Base-by-base conservation (phyloP, 2,888 invertebrate genomes). In the Patella pellucida region DNA sequence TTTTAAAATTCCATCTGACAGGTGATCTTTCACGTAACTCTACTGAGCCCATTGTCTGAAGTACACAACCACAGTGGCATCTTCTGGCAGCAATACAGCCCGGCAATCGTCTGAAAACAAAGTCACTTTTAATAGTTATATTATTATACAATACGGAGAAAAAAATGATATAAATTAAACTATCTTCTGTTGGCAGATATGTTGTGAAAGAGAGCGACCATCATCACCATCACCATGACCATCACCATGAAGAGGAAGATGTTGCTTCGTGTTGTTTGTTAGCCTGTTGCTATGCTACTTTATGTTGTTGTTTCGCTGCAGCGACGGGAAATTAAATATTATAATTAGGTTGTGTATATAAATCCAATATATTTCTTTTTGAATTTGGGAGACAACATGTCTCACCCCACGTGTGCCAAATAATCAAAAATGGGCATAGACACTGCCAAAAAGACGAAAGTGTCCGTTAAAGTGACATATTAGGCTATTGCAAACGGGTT, bases 251-350 rank as follows among this genome's bases (percentile, higher is more conserved):
- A 5, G 62, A 78, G 23, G 84, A 85, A 51, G 31, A 76, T 52
- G 85, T 83, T 0, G 85, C 82, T 52, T 85, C 85, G 50, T 85
- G 85, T 76, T 83, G 82, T 78, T 74, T 85, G 51, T 52, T 85
- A 23, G 84, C 85, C 16, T 81, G 82, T 73, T 85, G 85, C 72
- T 79, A 80, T 75, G 79, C 84, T 14, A 67, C 83, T 19, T 70
- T 85, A 56, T 85, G 85, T 77, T 85, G 85, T 78, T 85, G 85
- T 75, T 69, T 83, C 1, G 77, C 19, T 62, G 62, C 56, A 56
- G 56, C 62, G 19, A 23, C 62, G 9, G 41, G 41, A 41, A 41
- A 41, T 41, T 41, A 41, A 41, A 41, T 41, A 41, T 7, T 41
- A 41, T 41, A 41, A 9, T 41, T 41, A 41, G 41, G 9, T 9